Evolutionary conservation across 2,113 vertebrate species (phyloP).

Genomic region (Saguinus imperator): DNA sequence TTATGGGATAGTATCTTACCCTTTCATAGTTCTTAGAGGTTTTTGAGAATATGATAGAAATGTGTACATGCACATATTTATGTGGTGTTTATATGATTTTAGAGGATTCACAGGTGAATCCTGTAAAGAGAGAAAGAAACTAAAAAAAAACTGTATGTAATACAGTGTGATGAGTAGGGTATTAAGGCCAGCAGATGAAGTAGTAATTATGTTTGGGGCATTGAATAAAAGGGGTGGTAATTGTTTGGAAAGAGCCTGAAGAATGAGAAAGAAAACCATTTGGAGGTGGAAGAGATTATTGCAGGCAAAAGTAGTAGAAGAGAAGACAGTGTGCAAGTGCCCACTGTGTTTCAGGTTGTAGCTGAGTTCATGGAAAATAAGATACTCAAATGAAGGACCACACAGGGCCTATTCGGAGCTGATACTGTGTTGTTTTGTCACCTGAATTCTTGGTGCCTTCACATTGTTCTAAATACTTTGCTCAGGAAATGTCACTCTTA

Average conservation of each 20-base stretch:
- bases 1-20: background rate
- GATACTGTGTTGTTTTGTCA: background rate
- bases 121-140: background rate
- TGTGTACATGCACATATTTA: background rate
- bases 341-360: background rate
- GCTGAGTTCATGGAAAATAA: background rate
- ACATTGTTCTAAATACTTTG: background rate
- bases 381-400: background rate
- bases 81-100: background rate
- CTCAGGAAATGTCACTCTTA: background rate
- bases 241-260: background rate
- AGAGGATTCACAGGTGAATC: background rate
- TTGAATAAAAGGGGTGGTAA: background rate
- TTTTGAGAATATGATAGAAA: conserved; percentile 26
- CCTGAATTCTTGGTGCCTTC: background rate
- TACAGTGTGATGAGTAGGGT: background rate
- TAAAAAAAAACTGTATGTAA: background rate
- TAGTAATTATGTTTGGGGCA: background rate
- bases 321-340: background rate
- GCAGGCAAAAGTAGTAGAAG: background rate
- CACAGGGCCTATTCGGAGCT: background rate
- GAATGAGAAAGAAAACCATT: background rate
- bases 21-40: background rate
- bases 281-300: background rate
- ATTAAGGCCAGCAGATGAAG: background rate